A percentile compares a stretch with the other conserved stretches of the same genome.
These are phyloP conservation scores for Kryptopterus vitreolus DNA, from an alignment of 2,797 vertebrate genomes.

Conservation along the genomic window DNA sequence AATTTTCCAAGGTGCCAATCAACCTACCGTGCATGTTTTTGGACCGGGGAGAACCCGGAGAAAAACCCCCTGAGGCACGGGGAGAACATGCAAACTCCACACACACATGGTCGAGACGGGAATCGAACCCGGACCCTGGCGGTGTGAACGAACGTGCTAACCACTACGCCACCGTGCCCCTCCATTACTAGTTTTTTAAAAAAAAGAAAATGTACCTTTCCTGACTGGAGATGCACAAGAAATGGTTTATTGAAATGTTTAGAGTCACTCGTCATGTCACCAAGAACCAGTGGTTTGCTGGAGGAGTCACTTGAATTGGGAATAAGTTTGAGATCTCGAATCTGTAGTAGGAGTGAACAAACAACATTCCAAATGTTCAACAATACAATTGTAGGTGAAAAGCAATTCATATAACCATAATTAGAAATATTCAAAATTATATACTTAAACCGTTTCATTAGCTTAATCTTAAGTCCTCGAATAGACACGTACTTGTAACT, in stretches of 20 bases:
- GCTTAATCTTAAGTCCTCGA: background rate
- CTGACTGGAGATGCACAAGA: conserved; percentile 37
- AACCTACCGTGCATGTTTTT: too few species aligned
- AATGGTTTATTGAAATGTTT: conserved; percentile 33
- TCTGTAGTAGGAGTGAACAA: background rate
- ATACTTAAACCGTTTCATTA: background rate
- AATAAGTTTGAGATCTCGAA: conserved; percentile 35
- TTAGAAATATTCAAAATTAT: background rate
- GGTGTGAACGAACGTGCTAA: too few species aligned
- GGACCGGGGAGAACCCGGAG: too few species aligned
- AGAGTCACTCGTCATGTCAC: background rate
- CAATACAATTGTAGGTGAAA: background rate
- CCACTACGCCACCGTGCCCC: too few species aligned
- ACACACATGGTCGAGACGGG: too few species aligned
- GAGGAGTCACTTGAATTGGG: conserved; percentile 18
- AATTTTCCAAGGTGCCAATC: too few species aligned
- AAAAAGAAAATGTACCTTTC: conserved; percentile 32
- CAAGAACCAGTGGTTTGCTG: conserved; percentile 12
- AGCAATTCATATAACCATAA: background rate
- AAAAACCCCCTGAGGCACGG: too few species aligned
- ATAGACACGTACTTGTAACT: conserved; percentile 23
- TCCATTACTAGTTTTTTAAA: background rate
- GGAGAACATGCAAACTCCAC: too few species aligned
- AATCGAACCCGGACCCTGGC: too few species aligned
- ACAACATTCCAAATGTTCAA: background rate